phyloP scores from a whole-genome alignment of 2,797 vertebrate genomes.

The Cryptoblepharus egeriae region DNA sequence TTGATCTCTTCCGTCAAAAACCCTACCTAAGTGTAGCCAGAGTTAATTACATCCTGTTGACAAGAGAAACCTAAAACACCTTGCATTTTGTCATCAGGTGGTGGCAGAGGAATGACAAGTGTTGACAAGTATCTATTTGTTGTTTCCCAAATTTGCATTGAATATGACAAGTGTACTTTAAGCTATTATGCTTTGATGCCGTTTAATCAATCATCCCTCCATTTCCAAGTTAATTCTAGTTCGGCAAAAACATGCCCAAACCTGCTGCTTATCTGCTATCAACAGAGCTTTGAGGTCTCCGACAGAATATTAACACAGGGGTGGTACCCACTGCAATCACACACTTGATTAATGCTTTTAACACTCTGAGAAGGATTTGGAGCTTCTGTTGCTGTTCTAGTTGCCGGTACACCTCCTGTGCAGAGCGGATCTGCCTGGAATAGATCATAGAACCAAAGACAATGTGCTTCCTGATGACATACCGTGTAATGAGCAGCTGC shows the following conservation, averaged over 20 bases:
- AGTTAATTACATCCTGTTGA: constrained; percentile 64
- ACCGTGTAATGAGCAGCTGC: neutral
- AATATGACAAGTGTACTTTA: constrained; percentile 58
- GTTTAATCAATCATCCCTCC: constrained; percentile 48
- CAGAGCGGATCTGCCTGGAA: neutral
- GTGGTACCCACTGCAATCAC: constrained; percentile 9
- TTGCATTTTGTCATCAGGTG: constrained; percentile 50
- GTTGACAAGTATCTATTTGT: constrained; percentile 70
- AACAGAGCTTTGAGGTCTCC: constrained; percentile 43
- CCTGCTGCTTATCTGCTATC: constrained; percentile 34
- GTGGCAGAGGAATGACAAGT: constrained; percentile 56
- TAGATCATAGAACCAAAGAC: neutral
- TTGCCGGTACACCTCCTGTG: constrained; percentile 16
- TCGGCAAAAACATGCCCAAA: constrained; percentile 30
- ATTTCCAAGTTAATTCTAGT: constrained; percentile 47
- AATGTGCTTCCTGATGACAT: neutral
- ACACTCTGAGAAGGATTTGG: constrained; percentile 7
- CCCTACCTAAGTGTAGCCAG: constrained; percentile 51
- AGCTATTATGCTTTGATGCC: constrained; percentile 27
- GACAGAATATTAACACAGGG: constrained; percentile 28
- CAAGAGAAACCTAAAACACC: constrained; percentile 57
- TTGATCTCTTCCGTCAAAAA: constrained; percentile 57
- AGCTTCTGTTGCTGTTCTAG: constrained; percentile 18
- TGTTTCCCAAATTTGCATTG: constrained; percentile 59
- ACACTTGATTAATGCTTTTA: constrained; percentile 54